Percentiles rank a stretch among this genome's conserved stretches.
These are phyloP conservation scores for Drosophila vallismaia DNA, from an alignment of 2,888 invertebrate species.

Conservation along the genomic window DNA sequence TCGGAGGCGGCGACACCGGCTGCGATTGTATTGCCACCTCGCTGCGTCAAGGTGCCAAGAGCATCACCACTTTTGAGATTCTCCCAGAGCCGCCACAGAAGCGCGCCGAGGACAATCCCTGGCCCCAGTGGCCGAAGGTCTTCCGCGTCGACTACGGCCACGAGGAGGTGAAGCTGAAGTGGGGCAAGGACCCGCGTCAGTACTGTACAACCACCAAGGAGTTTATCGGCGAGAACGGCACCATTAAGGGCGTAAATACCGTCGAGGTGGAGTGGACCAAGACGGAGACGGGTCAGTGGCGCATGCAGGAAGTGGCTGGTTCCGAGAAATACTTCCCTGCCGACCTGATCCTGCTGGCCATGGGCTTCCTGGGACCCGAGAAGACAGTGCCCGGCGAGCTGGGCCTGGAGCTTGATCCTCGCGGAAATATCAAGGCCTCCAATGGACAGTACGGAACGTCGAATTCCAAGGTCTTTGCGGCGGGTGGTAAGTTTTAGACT, in stretches of 20 bases:
- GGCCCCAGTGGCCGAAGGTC: constrained; percentile 99
- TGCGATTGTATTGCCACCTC: constrained; percentile 99
- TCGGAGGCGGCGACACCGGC: constrained; percentile 94
- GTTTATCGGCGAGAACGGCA: constrained; percentile 94
- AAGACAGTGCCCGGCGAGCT: constrained; percentile 92
- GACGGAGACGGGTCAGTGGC: constrained; percentile 96
- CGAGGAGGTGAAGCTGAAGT: constrained; percentile 96
- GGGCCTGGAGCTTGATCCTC: constrained; percentile 92
- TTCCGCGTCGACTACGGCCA: constrained; percentile 99
- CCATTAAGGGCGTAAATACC: constrained; percentile 95
- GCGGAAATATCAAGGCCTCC: constrained; percentile 95
- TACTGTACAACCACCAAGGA: constrained; percentile 98
- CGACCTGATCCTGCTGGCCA: constrained; percentile 97
- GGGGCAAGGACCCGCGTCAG: constrained; percentile 95
- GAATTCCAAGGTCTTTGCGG: constrained; percentile 94
- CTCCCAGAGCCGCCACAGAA: constrained; percentile 94
- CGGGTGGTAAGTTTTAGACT: constrained; percentile 90
- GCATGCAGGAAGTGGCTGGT: constrained; percentile 93
- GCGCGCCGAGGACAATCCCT: constrained; percentile 95
- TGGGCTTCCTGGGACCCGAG: constrained; percentile 99
- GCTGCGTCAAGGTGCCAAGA: constrained; percentile 93
- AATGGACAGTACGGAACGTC: constrained; percentile 91
- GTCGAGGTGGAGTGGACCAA: constrained; percentile 97
- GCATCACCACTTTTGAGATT: constrained; percentile 98
- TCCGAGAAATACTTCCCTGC: constrained; percentile 92